Base-by-base conservation (phyloP, 2,888 invertebrate species). In the Acrocera orbiculus region DNA sequence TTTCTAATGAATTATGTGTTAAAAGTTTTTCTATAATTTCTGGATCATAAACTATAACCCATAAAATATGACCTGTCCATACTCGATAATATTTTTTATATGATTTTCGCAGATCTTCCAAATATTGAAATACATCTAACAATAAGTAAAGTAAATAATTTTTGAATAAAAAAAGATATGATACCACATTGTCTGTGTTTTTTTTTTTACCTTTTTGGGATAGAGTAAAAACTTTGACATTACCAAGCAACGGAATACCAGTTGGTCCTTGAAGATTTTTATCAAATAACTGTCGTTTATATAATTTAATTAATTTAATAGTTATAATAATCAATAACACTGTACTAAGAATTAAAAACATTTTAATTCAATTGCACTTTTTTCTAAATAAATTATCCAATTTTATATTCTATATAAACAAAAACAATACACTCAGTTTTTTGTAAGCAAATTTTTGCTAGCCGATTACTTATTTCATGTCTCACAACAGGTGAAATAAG, bases 21-120 rank as follows among this genome's bases (percentile, higher is more conserved):
- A 40, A 19, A 24, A 37, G 24, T 31, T 27, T 27, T 36, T 40
- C 35, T 4, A 25, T 22, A 10, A 37, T 20, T 16, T 34, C 27
- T 17, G 40, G 40, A 16, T 40, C 40, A 28, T 35, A 35, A 7
- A 33, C 23, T 9, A 40, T 31, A 15, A 24, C 8, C 40, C 37
- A 37, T 9, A 39, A 30, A 19, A 10, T 4, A 4, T 29, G 29
- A 4, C 32, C 37, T 5, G 39, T 5, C 41, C 41, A 41, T 10
- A 36, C n/a, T 34, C 32, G 33, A 29, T 33, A 40, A 9, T 31
- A 30, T 1, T 22, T 22, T 22, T 35, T 31, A 20, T 31, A 40
- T 14, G 24, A 4, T n/a, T 25, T 32, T 22, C 35, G 35, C 13
- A 37, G 11, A 6, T 31, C 32, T 4, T 11, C 16, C 6, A 40